Evolutionary conservation across 2,113 vertebrate species (phyloP).

Genomic region (Pyrgilauda ruficollis): DNA sequence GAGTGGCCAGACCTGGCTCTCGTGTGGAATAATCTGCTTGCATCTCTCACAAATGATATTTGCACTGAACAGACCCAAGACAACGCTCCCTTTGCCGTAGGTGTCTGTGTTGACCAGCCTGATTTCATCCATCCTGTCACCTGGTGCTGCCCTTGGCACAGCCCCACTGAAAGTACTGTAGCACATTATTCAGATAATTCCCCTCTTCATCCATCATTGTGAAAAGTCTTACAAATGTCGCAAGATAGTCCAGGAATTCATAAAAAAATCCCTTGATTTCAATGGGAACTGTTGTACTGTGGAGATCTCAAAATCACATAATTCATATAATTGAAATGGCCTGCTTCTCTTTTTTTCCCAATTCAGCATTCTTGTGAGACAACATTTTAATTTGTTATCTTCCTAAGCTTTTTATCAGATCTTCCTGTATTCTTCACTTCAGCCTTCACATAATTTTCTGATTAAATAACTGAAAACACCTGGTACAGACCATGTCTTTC

Average conservation of each 20-base stretch:
- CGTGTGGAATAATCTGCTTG: neutral
- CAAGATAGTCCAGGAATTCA: neutral
- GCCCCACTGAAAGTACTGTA: neutral
- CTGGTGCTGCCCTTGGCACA: neutral
- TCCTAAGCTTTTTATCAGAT: neutral
- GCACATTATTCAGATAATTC: neutral
- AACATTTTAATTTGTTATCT: neutral
- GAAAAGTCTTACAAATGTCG: neutral
- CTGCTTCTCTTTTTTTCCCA: neutral
- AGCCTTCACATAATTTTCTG: neutral
- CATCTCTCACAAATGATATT: neutral
- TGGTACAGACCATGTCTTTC: neutral
- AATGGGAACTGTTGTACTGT: neutral
- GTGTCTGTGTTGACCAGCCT: neutral
- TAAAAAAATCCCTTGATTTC: neutral
- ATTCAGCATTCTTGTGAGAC: neutral
- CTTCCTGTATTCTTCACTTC: neutral
- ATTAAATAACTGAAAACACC: neutral
- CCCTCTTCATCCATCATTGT: neutral
- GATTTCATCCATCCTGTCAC: neutral
- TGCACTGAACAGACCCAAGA: neutral
- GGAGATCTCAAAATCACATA: neutral
- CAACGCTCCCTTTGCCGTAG: neutral
- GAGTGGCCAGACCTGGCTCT: neutral
- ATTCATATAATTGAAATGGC: neutral